Percentiles rank a stretch among this genome's conserved stretches.
phyloP scores from a whole-genome alignment of 2,113 vertebrate genomes.

The Rana temporaria region DNA sequence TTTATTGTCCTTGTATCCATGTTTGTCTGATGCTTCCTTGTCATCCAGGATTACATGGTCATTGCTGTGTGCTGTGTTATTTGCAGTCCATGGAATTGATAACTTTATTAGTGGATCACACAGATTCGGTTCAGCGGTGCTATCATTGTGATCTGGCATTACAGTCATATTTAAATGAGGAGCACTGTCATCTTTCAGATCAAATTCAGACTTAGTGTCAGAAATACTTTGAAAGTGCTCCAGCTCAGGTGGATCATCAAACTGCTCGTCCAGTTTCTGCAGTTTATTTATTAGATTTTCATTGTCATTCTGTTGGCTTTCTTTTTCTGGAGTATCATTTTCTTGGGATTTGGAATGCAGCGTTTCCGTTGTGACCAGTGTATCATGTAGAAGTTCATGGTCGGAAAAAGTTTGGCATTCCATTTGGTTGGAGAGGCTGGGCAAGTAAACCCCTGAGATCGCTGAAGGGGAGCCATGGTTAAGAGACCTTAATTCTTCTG shows the following conservation, averaged over 20 bases:
- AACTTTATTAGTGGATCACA: slow-evolving; percentile 13
- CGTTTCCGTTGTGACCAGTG: slow-evolving; percentile 70
- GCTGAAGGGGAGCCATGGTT: neutral
- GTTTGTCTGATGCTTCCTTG: neutral
- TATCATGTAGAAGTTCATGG: slow-evolving; percentile 65
- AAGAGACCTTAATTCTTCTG: slow-evolving; percentile 50
- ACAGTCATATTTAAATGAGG: neutral
- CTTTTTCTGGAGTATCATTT: neutral
- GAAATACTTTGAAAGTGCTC: slow-evolving; percentile 38
- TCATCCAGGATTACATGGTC: neutral
- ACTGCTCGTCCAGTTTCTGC: slow-evolving; percentile 59
- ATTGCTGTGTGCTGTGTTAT: neutral
- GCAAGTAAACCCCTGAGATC: accelerated
- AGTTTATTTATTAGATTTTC: slow-evolving; percentile 48
- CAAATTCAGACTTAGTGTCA: slow-evolving; percentile 46
- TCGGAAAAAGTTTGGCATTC: slow-evolving; percentile 67
- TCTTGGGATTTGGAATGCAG: slow-evolving; percentile 68
- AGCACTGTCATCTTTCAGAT: slow-evolving; percentile 50
- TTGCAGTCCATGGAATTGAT: accelerated
- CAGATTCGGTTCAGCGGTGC: slow-evolving; percentile 44
- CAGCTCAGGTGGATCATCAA: slow-evolving; percentile 56
- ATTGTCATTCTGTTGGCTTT: neutral
- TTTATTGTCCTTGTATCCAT: neutral
- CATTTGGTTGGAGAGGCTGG: slow-evolving; percentile 68
- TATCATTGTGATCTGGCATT: neutral